Evolutionary conservation across 2,113 vertebrate genomes (phyloP), one percentile per base, ranked within the genome.

Genomic region (Oceanites oceanicus): DNA sequence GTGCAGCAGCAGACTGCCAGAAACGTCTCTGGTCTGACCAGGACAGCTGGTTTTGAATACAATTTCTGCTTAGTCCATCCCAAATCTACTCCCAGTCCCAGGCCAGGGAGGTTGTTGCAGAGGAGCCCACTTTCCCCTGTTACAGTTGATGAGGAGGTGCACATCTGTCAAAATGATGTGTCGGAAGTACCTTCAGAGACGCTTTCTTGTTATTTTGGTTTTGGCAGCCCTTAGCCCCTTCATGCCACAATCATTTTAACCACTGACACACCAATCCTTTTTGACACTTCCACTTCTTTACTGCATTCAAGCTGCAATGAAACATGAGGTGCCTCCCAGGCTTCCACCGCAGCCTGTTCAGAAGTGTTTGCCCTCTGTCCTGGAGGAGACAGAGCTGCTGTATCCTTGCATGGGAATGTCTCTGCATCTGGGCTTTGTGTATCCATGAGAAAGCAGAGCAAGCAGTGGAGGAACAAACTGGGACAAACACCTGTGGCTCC

Each of bases 241-340:
- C 38, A 11, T 40, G 86, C 50, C 86, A 85, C 89, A 82, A 21
- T 68, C 86, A 70, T 84, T 97, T 92, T 89, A 82, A 74, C 42
- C 70, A 81, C 61, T 47, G 80, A 89, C 83, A 85, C 53, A 6
- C 36, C 95, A 76, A 95, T 82, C 74, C n/a, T 91, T 89, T 89
- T 26, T 85, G 94, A 79, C 91, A 76, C 49, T 61, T 92, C 9
- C 45, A 29, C 86, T 91, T 65, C 95, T 84, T 68, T 38, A 56
- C 25, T 2, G 5, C 72, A 66, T 63, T 66, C 53, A 89, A n/a
- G 62, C 73, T 70, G 36, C 86, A 55, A 19, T 20, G 53, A 82
- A 92, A 94, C 45, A 72, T 20, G 45, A 94, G 79, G 26, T 49
- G 16, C 10, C 56, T 89, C 40, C 66, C 50, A 66, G 52, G 49